Evolutionary conservation across 2,113 vertebrate genomes (phyloP), one percentile per base, ranked within the genome.

Genomic region (Microtus ochrogaster): DNA sequence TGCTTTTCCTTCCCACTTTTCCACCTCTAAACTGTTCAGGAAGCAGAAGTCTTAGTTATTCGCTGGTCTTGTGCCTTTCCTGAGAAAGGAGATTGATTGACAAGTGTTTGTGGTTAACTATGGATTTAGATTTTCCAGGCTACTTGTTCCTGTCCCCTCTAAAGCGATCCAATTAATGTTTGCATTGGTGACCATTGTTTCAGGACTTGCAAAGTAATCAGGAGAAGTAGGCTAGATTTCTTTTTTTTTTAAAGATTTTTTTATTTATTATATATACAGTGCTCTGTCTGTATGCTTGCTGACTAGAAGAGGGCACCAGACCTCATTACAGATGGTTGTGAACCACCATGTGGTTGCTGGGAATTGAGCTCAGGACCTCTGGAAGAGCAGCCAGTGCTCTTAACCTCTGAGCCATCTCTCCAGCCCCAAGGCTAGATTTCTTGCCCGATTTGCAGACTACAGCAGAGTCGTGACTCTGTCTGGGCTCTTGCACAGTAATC

Each of bases 41-140:
- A 91, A 77, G 41, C 7, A n/a, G 36, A 83, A 33, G 63, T 76
- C 33, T 84, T 52, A 68, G 58, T 91, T 66, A 41, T 41, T 36
- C 78, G 33, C 90, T 68, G 79, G 49, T 70, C 94, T 85, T 84
- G 19, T 33, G 83, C 26, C 36, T 93, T 96, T 26, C 9, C 28
- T 6, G 44, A 21, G 76, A 87, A 41, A 90, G 28, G 72, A 92
- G 76, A 58, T 90, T 3, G n/a, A 72, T 91, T 72, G 92, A 73
- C 41, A 88, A 82, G 73, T 61, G 44, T 95, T 93, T 74, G 89
- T 33, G 49, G n/a, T 92, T 77, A 91, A 78, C 76, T 52, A 3
- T 72, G 66, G 82, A 33, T 88, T 85, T 95, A 47, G 68, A 73
- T 77, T 95, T 93, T 84, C 66, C 33, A 68, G 47, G 47, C 41